These are phyloP conservation scores for Graptemys geographica DNA, from an alignment of 2,797 vertebrate species.

Conservation along the genomic window DNA sequence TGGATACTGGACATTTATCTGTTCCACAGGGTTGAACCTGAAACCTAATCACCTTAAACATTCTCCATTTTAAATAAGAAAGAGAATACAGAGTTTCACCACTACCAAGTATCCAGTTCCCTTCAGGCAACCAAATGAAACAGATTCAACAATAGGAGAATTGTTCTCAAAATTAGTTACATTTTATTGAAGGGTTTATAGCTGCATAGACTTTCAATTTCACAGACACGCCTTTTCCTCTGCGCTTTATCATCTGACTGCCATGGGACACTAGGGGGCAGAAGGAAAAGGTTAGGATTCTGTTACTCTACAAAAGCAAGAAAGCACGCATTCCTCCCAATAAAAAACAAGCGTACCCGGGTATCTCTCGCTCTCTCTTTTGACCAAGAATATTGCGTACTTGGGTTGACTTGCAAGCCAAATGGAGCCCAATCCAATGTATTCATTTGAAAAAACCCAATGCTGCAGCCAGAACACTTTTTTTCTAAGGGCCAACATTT, in stretches of 20 bases:
- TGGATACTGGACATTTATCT: not conserved
- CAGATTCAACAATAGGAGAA: not conserved
- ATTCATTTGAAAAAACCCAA: not conserved
- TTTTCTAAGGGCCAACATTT: rapidly evolving
- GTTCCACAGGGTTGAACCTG: not conserved
- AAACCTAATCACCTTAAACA: rapidly evolving
- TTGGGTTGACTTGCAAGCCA: not conserved
- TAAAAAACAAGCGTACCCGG: too few relatives aligned
- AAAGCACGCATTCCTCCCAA: rapidly evolving
- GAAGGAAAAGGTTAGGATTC: not conserved
- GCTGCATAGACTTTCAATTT: rapidly evolving
- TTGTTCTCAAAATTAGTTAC: not conserved
- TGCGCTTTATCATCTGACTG: not conserved
- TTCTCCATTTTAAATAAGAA: not conserved
- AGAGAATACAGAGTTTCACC: not conserved
- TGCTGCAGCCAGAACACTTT: rapidly evolving
- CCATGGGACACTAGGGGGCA: not conserved
- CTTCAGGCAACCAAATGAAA: not conserved
- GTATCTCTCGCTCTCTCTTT: not conserved
- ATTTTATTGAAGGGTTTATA: not conserved
- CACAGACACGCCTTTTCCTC: not conserved
- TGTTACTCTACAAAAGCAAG: not conserved
- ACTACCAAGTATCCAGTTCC: not conserved
- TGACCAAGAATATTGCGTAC: rapidly evolving
- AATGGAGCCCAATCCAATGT: rapidly evolving